Percentiles rank a stretch among this genome's conserved stretches.
These are phyloP conservation scores for Bergia puertoricense DNA, from an alignment of 92 coral and sea anemone genomes.

Conservation along the genomic window DNA sequence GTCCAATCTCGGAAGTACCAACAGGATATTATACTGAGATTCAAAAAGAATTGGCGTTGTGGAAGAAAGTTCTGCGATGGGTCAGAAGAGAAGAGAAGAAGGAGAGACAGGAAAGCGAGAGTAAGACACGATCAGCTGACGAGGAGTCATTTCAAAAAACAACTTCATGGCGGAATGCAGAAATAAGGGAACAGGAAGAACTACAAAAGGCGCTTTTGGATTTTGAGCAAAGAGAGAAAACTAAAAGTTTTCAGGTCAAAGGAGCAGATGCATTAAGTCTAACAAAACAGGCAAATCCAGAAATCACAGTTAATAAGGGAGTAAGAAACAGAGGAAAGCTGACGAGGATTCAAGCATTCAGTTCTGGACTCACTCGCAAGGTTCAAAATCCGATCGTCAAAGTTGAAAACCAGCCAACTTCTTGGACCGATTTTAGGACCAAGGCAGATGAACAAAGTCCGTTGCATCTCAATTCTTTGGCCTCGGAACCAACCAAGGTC, in stretches of 20 bases:
- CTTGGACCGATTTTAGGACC: constrained; percentile 10
- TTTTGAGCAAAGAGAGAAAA: neutral
- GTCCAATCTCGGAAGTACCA: neutral
- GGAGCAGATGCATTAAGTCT: neutral
- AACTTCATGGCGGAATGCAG: constrained; percentile 31
- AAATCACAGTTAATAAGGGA: neutral
- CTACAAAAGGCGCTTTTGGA: neutral
- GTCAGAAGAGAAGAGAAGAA: constrained; percentile 14
- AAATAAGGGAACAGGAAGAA: constrained; percentile 4
- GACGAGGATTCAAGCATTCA: neutral
- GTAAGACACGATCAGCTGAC: neutral
- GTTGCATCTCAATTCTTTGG: neutral
- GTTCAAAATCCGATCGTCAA: neutral
- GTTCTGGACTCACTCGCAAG: neutral
- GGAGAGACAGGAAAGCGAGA: neutral
- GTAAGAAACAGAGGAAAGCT: neutral
- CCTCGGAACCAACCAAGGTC: neutral
- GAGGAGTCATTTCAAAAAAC: neutral
- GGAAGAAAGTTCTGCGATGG: constrained; percentile 31
- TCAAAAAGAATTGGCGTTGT: constrained; percentile 24
- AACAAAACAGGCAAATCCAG: too few species aligned
- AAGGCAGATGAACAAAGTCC: neutral
- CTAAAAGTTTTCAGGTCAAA: neutral
- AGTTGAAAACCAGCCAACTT: neutral
- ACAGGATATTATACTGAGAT: neutral